A percentile compares a stretch with the other conserved stretches of the same genome.
phyloP scores from a whole-genome alignment of 1,140 invertebrate genomes.

The Augochlora pura region DNA sequence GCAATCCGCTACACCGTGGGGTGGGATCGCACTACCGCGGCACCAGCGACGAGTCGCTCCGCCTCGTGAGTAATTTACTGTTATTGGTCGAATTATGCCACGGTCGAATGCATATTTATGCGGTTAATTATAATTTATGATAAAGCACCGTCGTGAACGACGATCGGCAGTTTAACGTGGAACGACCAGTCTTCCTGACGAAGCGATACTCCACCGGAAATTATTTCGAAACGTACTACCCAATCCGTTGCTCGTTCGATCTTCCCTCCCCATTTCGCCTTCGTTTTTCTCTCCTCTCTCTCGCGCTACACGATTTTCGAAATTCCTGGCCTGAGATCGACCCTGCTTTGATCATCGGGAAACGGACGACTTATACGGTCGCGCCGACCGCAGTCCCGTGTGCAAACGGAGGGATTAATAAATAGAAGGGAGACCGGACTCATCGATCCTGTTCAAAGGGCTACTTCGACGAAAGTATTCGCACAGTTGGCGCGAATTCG shows the following conservation, averaged over 20 bases:
- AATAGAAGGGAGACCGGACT: too few species aligned
- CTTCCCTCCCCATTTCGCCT: too few species aligned
- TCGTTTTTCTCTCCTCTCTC: too few species aligned
- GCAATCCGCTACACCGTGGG: conserved; percentile 43
- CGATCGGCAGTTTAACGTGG: conserved; percentile 54
- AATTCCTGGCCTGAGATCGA: too few species aligned
- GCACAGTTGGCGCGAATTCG: too few species aligned
- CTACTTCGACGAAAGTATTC: too few species aligned
- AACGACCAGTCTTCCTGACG: conserved; percentile 25
- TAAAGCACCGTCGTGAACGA: conserved; percentile 78
- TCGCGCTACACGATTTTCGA: too few species aligned
- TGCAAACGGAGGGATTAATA: too few species aligned
- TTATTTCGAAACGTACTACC: not conserved
- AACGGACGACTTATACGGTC: too few species aligned
- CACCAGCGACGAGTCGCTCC: conserved; percentile 67
- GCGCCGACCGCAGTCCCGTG: too few species aligned
- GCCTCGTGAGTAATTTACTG: conserved; percentile 79
- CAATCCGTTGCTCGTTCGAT: not conserved
- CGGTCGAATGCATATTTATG: conserved; percentile 80
- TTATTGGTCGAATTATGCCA: conserved; percentile 81
- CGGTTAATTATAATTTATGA: conserved; percentile 80
- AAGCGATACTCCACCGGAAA: conserved; percentile 26
- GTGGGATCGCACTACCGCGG: conserved; percentile 43
- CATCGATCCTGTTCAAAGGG: too few species aligned
- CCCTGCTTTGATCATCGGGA: too few species aligned